Conservation (phyloP, 2,113 vertebrate genomes). For the Ictalurus furcatus region DNA sequence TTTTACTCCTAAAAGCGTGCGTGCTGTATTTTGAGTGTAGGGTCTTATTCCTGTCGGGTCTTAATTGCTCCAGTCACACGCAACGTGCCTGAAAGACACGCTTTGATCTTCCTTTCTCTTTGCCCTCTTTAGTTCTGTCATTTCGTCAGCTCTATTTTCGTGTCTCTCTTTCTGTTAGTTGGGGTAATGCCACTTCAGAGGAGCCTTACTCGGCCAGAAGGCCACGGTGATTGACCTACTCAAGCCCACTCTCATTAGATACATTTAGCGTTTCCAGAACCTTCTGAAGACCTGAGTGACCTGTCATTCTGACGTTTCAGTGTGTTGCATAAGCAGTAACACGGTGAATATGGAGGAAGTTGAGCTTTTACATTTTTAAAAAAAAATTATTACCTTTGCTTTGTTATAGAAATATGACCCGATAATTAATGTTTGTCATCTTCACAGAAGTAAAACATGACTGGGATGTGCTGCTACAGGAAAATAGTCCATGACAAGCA, state of each 20-base stretch:
- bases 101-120: conserved; percentile 29
- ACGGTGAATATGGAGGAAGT: background rate
- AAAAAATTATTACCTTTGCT: background rate
- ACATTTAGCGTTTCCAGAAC: background rate
- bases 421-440: background rate
- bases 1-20: conserved; percentile 21
- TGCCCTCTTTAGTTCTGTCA: background rate
- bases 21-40: background rate
- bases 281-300: background rate
- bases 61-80: conserved; percentile 39
- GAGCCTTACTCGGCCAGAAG: conserved; percentile 41
- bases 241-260: background rate
- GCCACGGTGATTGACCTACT: conserved; percentile 11
- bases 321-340: background rate
- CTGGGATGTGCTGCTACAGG: background rate
- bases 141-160: background rate
- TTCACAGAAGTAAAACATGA: background rate
- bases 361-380: background rate
- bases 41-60: conserved; percentile 6
- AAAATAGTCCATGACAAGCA: background rate
- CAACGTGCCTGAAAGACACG: conserved; percentile 28
- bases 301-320: background rate
- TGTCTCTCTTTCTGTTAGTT: background rate
- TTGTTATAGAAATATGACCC: background rate
- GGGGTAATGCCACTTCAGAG: background rate